Base-by-base conservation (phyloP, 2,797 vertebrate genomes). In the Champsocephalus esox region DNA sequence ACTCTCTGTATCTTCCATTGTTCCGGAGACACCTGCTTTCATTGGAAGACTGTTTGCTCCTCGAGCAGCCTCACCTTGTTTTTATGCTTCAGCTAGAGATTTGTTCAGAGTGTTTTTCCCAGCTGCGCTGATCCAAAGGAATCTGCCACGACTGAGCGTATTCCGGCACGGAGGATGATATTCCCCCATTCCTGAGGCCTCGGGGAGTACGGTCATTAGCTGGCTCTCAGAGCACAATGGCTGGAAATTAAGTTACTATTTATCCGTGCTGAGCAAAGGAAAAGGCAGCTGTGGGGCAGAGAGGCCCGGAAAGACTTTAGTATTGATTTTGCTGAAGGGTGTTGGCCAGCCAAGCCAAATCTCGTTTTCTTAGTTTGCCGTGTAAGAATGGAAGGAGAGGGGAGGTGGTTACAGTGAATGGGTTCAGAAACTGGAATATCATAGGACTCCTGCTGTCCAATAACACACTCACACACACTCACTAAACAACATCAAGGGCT, bases 191-290 rank as follows among this genome's bases (percentile, higher is more conserved):
- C 82, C 82, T 1, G 5, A 85, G 88, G 94, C 90, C 88, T 93
- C 90, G 87, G 93, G 92, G 94, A 95, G 86, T 86, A 85, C 85
- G 94, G 93, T 92, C 92, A 94, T 95, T 95, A 96, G 93, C 89
- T 89, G 93, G 90, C 92, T 95, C 95, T 95, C 89, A 94, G 90
- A 93, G 93, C 94, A 92, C 87, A 89, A 93, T 94, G 93, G 87
- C 92, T 89, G 93, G 90, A 95, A 95, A 95, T 96, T 94, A 96
- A 96, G 92, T 96, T 96, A 95, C 92, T 56, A 94, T 96, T 96
- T 95, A 96, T 96, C 94, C 93, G 80, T 94, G 89, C 90, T 93
- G 92, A 94, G 91, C 91, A 94, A 93, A 94, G 93, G 95, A 94
- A 95, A 95, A 93, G 90, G 90, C 85, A 93, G 90, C 92, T 89